Evolutionary conservation across 2,113 vertebrate genomes (phyloP).

Genomic region (Sylvietta virens): DNA sequence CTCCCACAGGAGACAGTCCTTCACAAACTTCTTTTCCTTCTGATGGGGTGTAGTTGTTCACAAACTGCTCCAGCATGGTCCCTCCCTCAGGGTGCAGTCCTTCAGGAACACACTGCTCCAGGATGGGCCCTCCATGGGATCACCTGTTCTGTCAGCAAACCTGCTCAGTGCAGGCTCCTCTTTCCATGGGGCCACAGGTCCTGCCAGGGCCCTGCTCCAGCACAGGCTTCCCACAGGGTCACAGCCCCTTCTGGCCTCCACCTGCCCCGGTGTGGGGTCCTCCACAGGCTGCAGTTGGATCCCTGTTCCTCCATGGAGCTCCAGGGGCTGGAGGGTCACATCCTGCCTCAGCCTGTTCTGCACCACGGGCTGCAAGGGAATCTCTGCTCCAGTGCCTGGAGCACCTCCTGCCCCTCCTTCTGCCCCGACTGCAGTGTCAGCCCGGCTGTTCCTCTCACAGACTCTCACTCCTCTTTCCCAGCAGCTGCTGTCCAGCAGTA

Average conservation of each 20-base stretch:
- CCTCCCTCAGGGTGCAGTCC: not conserved
- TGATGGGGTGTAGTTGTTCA: not conserved
- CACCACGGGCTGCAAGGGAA: not conserved
- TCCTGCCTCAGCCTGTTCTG: not conserved
- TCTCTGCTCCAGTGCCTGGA: not conserved
- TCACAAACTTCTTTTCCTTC: not conserved
- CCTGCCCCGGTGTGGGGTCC: no score
- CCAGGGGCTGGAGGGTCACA: not conserved
- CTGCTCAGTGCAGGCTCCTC: not conserved
- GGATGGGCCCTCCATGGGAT: not conserved
- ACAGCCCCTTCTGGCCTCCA: not conserved
- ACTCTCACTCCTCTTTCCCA: not conserved
- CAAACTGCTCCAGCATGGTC: not conserved
- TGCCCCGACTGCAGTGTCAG: not conserved
- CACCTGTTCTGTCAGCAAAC: not conserved
- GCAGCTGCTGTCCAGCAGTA: not conserved
- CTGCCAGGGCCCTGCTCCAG: not conserved
- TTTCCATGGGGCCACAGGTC: not conserved
- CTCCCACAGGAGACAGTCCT: not conserved
- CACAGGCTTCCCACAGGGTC: not conserved
- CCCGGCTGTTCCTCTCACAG: accelerated
- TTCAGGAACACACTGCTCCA: not conserved
- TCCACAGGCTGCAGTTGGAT: not conserved
- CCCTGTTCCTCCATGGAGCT: not conserved
- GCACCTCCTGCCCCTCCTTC: not conserved